Percentiles rank a stretch among this genome's conserved stretches.
phyloP scores from a whole-genome alignment of 2,113 vertebrate species.

The Pluvianellus socialis region DNA sequence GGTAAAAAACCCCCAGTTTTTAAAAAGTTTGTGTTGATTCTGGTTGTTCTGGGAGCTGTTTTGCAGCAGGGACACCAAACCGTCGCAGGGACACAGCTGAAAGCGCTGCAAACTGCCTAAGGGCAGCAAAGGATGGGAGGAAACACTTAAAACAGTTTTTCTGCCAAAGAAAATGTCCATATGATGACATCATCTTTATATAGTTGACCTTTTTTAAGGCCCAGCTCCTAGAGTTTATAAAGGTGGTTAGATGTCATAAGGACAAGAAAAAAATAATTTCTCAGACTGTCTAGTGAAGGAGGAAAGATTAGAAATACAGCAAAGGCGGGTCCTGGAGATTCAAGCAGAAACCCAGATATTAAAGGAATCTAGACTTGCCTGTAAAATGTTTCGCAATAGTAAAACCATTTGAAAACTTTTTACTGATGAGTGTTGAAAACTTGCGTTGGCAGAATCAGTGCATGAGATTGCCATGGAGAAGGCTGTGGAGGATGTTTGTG shows the following conservation, averaged over 20 bases:
- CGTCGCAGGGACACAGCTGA: background rate
- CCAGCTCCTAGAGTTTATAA: background rate
- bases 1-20: background rate
- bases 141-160: background rate
- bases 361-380: background rate
- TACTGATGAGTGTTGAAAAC: background rate
- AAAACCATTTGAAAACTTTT: background rate
- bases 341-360: background rate
- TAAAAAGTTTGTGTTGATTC: background rate
- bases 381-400: slow-evolving; percentile 10
- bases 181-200: background rate
- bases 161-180: background rate
- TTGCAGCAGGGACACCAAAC: background rate
- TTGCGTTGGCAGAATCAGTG: background rate
- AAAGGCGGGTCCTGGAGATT: background rate
- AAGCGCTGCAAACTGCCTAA: background rate
- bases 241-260: background rate
- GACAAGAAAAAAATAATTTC: background rate
- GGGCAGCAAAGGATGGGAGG: background rate
- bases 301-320: background rate
- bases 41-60: background rate
- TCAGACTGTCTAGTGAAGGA: background rate
- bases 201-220: background rate
- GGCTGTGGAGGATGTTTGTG: background rate
- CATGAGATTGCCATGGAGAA: background rate